Evolutionary conservation across 2,797 vertebrate species (phyloP), one percentile per base, ranked within the genome.

Genomic region (Toxotes lorentzi): DNA sequence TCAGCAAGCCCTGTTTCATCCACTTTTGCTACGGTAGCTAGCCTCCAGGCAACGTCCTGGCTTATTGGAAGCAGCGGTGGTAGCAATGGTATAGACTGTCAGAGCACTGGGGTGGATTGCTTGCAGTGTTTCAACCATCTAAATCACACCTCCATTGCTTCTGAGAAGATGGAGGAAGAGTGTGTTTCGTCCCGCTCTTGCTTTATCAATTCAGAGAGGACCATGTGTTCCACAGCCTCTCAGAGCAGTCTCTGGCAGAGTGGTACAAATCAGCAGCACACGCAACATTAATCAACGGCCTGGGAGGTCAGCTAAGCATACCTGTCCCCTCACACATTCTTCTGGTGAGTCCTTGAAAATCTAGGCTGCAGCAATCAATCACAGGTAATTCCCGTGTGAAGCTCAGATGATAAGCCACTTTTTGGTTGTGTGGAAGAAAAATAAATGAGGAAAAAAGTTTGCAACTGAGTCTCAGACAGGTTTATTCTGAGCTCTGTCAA

Each of bases 221-320:
- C 72, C 35, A 47, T 67, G 68, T 81, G 75, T 88, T 91, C 70
- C 82, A 34, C 59, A 66, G 62, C 21, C 70, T 67, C 70, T 86
- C 79, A 64, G 56, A 23, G 54, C 40, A 38, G 81, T 90, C 76
- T 86, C 82, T 61, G 62, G 63, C 56, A 78, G 83, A 83, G 81
- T 74, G 82, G 83, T 83, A 86, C 86, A 90, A 88, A 93, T 94
- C 92, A 90, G 86, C 71, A 66, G 81, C 14, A 51, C 79, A 88
- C 86, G 79, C 84, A 76, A 85, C 89, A 92, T 94, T 92, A 93
- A 95, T 94, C 93, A 94, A 77, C 84, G 71, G 85, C 82, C 58
- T 66, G 78, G 81, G 87, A 91, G 93, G 92, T 94, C 91, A 92
- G 83, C 82, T 62, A 73, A 86, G 83, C 81, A 70, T 83, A 83